phyloP scores from a whole-genome alignment of 2,113 vertebrate species.

The Trematocara stigmaticum region DNA sequence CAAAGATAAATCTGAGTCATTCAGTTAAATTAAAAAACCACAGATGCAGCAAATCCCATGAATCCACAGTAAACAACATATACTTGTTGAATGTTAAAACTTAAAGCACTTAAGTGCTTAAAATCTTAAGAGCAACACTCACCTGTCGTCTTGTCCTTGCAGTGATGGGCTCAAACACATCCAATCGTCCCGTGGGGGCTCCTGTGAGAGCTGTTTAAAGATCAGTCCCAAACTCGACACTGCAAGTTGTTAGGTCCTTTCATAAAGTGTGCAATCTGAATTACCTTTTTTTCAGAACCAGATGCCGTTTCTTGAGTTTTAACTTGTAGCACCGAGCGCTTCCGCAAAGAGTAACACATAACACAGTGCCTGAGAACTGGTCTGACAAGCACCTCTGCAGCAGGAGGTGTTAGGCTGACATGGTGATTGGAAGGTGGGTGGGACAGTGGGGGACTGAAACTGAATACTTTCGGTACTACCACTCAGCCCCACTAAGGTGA shows the following conservation, averaged over 20 bases:
- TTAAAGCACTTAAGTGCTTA: background rate
- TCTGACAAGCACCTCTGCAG: slow-evolving; percentile 30
- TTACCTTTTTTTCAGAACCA: background rate
- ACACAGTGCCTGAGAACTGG: slow-evolving; percentile 28
- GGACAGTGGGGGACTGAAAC: slow-evolving; percentile 34
- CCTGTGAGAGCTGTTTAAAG: background rate
- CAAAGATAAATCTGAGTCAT: background rate
- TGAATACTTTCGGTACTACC: slow-evolving; percentile 16
- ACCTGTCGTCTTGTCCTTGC: slow-evolving; percentile 7
- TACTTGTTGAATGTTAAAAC: background rate
- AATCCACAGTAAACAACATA: background rate
- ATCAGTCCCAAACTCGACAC: background rate
- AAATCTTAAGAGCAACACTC: background rate
- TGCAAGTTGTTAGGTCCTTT: background rate
- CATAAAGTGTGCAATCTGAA: background rate
- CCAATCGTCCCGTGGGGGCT: background rate
- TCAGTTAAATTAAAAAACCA: background rate
- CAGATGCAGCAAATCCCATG: background rate
- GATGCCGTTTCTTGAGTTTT: background rate
- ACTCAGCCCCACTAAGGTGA: background rate
- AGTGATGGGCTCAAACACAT: background rate
- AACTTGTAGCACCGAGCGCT: background rate
- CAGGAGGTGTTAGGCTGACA: slow-evolving; percentile 8
- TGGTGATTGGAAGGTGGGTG: background rate
- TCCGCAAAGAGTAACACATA: background rate